Conservation (phyloP, 2,113 vertebrate genomes). For the Orthochromis malagaraziensis region DNA sequence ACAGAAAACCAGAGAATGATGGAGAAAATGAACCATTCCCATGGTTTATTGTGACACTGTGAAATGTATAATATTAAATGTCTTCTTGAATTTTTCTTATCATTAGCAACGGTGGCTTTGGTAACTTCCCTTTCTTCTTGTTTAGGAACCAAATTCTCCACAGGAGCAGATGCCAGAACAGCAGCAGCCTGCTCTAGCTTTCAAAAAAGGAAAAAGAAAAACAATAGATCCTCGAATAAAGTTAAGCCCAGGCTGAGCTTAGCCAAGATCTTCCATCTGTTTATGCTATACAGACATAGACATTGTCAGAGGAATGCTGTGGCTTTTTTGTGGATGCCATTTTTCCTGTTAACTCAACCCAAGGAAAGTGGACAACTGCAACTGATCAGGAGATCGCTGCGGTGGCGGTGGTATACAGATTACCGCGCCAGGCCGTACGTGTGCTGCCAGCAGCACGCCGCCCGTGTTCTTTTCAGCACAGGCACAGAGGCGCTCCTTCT, state of each 20-base stretch:
- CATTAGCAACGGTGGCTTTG: neutral
- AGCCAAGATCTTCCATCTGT: conserved; percentile 59
- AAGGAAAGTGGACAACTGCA: conserved; percentile 46
- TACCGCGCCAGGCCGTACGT: neutral
- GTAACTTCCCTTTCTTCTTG: neutral
- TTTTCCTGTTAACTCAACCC: conserved; percentile 40
- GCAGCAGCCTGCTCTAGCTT: neutral
- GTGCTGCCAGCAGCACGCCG: neutral
- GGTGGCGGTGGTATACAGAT: neutral
- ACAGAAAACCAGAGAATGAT: neutral
- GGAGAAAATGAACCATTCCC: neutral
- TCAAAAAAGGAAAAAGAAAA: neutral
- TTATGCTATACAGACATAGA: conserved; percentile 57
- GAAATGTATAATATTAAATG: neutral
- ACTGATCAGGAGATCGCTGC: conserved; percentile 26
- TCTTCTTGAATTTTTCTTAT: conserved; percentile 7
- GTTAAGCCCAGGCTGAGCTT: neutral
- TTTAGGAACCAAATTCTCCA: neutral
- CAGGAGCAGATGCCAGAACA: conserved; percentile 5
- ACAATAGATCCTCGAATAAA: conserved; percentile 26
- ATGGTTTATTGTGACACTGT: neutral
- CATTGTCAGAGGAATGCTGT: conserved; percentile 64
- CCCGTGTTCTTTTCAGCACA: neutral
- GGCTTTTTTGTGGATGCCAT: conserved; percentile 41
- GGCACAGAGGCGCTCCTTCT: conserved; percentile 1